A percentile compares a stretch with the other conserved stretches of the same genome.
phyloP scores from a whole-genome alignment of 2,113 vertebrate species.

The Himantopus leucocephalus region DNA sequence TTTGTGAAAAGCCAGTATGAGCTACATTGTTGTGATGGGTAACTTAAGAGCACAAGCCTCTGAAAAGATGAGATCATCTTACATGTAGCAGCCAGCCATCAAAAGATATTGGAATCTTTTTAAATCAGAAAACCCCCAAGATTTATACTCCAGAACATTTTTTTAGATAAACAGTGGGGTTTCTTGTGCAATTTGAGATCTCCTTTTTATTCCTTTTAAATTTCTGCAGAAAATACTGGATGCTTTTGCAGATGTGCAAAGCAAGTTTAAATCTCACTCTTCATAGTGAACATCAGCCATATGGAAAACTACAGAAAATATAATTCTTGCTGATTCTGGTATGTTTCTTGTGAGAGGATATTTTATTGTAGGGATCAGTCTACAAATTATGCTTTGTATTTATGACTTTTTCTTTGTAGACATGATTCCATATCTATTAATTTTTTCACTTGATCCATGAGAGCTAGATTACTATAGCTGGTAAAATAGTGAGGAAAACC shows the following conservation, averaged over 20 bases:
- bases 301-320: not conserved
- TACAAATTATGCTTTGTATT: not conserved
- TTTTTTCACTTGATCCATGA: not conserved
- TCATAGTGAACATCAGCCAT: not conserved
- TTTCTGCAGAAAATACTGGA: not conserved
- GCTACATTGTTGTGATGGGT: not conserved
- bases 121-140: not conserved
- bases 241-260: not conserved
- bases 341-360: not conserved
- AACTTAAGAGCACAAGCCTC: not conserved
- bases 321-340: not conserved
- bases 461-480: not conserved
- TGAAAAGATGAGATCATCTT: not conserved
- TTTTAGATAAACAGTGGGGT: not conserved
- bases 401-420: not conserved
- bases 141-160: not conserved
- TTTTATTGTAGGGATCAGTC: not conserved
- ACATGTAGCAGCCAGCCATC: rapidly evolving
- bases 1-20: not conserved
- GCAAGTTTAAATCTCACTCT: not conserved
- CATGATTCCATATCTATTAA: not conserved
- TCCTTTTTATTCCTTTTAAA: too few relatives aligned
- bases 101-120: not conserved
- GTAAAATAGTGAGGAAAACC: not conserved
- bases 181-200: not conserved